Evolutionary conservation across 1,140 invertebrate genomes (phyloP), one percentile per base, ranked within the genome.

Genomic region (Chrysoperla carnea): DNA sequence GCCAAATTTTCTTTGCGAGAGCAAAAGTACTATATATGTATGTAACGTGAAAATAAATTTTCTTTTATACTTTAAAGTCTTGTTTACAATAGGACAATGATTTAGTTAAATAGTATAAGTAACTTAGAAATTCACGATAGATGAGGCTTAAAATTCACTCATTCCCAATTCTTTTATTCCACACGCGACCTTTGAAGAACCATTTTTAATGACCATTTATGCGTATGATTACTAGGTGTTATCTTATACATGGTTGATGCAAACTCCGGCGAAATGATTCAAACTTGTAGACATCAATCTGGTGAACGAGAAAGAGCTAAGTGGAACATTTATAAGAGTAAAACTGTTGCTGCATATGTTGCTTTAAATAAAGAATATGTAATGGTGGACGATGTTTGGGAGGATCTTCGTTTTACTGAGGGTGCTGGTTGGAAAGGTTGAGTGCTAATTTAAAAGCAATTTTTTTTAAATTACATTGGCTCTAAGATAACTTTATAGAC

Each of bases 351-450:
- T n/a, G 62, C 66, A 5, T 67, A 68, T 48, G 68, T 64, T 8
- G 70, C 70, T 0, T 54, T 51, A 29, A 67, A 62, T 11, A 70
- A 69, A 44, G 64, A 69, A 46, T 63, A 57, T 40, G 51, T 70
- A 2, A 49, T 70, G 9, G 47, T 69, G 1, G 61, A 66, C 9
- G 67, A 71, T 48, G 62, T 69, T 12, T 54, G 60, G 23, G 53
- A 53, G 1, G 69, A 72, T 49, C 43, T 51, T 1, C 52, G 68
- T 33, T 72, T 72, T 51, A 55, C 66, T 8, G 61, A 64, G 29
- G 68, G 68, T 6, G 50, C 67, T 9, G 58, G 57, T 8, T 67
- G 62, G 59, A 44, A 59, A 11, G 60, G 65, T 33, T 33, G 5
- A n/a, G n/a, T n/a, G n/a, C n/a, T n/a, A n/a, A n/a, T n/a, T n/a